Conservation (phyloP, 2,113 vertebrate species). For the Myotis yumanensis region DNA sequence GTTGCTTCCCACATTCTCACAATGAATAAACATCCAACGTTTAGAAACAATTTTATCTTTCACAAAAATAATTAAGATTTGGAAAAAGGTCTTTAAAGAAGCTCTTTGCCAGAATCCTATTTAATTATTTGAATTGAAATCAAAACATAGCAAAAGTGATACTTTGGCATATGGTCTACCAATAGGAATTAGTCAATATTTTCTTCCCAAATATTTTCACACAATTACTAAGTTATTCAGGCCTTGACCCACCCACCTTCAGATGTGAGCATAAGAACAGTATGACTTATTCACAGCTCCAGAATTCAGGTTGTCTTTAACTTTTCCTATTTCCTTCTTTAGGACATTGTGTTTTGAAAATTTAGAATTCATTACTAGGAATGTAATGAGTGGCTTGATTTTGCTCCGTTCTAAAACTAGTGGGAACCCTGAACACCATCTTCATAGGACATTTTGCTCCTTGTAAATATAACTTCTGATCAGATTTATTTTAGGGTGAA, state of each 20-base stretch:
- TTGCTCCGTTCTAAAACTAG: conserved; percentile 43
- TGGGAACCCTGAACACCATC: neutral
- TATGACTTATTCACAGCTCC: conserved; percentile 36
- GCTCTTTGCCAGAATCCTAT: neutral
- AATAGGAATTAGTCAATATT: conserved; percentile 33
- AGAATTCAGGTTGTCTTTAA: neutral
- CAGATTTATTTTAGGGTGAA: neutral
- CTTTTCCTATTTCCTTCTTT: neutral
- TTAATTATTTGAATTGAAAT: conserved; percentile 15
- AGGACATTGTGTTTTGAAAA: neutral
- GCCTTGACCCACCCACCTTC: neutral
- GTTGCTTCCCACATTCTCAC: neutral
- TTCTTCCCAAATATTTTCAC: neutral
- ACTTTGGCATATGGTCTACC: neutral
- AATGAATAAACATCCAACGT: neutral
- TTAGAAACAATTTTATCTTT: neutral
- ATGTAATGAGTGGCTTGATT: neutral
- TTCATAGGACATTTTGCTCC: neutral
- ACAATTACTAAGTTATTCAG: neutral
- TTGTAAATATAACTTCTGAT: neutral
- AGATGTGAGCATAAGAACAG: neutral
- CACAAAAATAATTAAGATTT: neutral
- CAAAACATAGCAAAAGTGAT: neutral
- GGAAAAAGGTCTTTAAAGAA: neutral
- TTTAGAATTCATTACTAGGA: conserved; percentile 14